Evolutionary conservation across 2,888 invertebrate species (phyloP), one percentile per base, ranked within the genome.

Genomic region (Noctua janthina): DNA sequence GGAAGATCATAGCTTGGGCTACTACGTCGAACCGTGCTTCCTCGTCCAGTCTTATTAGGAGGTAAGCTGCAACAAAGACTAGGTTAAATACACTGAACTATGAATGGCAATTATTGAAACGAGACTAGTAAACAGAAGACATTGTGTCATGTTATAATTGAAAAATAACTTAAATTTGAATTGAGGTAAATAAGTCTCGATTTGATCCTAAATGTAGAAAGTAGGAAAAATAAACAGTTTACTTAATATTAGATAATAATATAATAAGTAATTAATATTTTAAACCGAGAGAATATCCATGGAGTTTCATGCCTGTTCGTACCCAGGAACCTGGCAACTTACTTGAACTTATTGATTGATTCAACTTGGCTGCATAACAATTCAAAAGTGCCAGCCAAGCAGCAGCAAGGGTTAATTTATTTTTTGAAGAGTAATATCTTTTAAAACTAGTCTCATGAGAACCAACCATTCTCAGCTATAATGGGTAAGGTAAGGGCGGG

Each of bases 21-120:
- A 94, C 93, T 17, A 94, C 49, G 6, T 91, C 90, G 81, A 96
- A 96, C 10, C 92, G 82, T 0, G 87, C 85, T 7, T 95, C 94
- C 5, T 94, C 93, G 71, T 94, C 94, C 62, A 95, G 43, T 15
- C 91, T 90, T 83, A 95, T 89, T 6, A 96, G 87, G 3, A 96
- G 91, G 79, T 95, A 95, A 4, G 94, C 96, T 96, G 83, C 66
- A 89, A 82, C 69, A 84, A 70, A 69, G 11, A 35, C 35, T 29
- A 46, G 1, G 17, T 13, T 39, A 8, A 39, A 64, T 66, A 20
- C 20, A 10, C 10, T 20, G 10, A 64, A 17, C 20, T 35, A 66
- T 5, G 20, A 39, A 20, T 10, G 10, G 20, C 20, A 66, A 20
- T 66, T 39, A 3, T 10, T 20, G 10, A 39, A 66, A 35, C 4